Evolutionary conservation across 2,888 invertebrate genomes (phyloP).

Genomic region (Dicranocentrus wangi): DNA sequence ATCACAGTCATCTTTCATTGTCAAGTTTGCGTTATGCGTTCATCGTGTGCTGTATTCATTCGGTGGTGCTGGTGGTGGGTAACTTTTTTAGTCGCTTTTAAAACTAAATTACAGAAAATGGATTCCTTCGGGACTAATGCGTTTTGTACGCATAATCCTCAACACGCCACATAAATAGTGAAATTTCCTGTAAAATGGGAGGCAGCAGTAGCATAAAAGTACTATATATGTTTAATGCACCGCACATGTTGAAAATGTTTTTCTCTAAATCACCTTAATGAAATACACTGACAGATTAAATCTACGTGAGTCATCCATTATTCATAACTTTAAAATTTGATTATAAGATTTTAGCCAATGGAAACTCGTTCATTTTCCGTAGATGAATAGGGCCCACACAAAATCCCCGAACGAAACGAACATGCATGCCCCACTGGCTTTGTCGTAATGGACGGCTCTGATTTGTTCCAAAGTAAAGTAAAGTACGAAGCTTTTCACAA

Average conservation of each 20-base stretch:
- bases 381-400: not conserved
- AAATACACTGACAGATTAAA: conserved; percentile 26
- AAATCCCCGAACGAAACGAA: not conserved
- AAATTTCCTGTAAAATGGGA: not conserved
- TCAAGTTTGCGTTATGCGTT: conserved; percentile 22
- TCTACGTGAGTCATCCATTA: conserved; percentile 24
- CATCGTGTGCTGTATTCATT: not conserved
- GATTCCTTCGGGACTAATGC: too few relatives aligned
- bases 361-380: not conserved
- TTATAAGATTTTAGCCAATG: conserved; percentile 3
- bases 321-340: conserved; percentile 30
- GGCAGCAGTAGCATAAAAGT: not conserved
- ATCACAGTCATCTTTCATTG: conserved; percentile 30
- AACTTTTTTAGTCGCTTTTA: too few relatives aligned
- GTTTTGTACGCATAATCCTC: too few relatives aligned
- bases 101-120: too few relatives aligned
- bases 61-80: not conserved
- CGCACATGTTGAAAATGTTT: not conserved
- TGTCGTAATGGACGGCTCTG: too few relatives aligned
- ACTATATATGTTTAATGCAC: not conserved
- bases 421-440: too few relatives aligned
- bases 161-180: not conserved
- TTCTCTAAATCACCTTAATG: conserved; percentile 22
- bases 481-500: too few relatives aligned
- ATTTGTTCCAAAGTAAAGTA: too few relatives aligned